Base-by-base conservation (phyloP, 2,888 invertebrate species). In the Tipula lateralis region DNA sequence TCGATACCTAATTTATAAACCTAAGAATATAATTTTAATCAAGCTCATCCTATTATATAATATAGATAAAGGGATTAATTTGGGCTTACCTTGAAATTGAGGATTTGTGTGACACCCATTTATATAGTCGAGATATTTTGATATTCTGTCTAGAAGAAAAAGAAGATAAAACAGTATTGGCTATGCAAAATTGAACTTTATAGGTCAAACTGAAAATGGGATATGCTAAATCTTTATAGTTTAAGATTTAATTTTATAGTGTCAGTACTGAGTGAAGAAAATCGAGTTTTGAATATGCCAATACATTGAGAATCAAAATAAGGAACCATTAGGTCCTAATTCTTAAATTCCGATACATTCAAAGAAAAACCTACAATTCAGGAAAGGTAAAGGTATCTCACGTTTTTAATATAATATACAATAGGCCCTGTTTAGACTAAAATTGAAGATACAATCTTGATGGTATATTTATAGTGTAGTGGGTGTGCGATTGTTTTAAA, bases 111-210 rank as follows among this genome's bases (percentile, higher is more conserved):
- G 66, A 66, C 66, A 66, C 24, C 66, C 66, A 9, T 66, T 66
- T 24, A 66, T 66, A 66, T 66, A 66, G 66, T 66, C 66, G 66
- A 66, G 66, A 66, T 66, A 66, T 66, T 66, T 66, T 66, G 66
- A 66, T 66, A 66, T 66, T 66, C 66, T 66, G 66, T 66, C 66
- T 66, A 66, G 66, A 66, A 66, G 66, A 66, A 66, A 66, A 66
- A 66, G 66, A 66, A 66, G 66, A 66, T 66, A 66, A 66, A 66
- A 66, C 24, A 66, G 66, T 66, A 66, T 66, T 66, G 66, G 24
- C 66, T 66, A 66, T 66, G 66, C 66, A 24, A 66, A 9, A 24
- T 24, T 66, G 66, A 66, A 24, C 44, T n/a, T 44, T 36, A 36
- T 34, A 9, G 36, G 36, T 36, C 36, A 36, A 36, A 36, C 9